Evolutionary conservation across 23 tunicate species (phyloP), one percentile per base, ranked within the genome.

Genomic region (Oikopleura dioica): DNA sequence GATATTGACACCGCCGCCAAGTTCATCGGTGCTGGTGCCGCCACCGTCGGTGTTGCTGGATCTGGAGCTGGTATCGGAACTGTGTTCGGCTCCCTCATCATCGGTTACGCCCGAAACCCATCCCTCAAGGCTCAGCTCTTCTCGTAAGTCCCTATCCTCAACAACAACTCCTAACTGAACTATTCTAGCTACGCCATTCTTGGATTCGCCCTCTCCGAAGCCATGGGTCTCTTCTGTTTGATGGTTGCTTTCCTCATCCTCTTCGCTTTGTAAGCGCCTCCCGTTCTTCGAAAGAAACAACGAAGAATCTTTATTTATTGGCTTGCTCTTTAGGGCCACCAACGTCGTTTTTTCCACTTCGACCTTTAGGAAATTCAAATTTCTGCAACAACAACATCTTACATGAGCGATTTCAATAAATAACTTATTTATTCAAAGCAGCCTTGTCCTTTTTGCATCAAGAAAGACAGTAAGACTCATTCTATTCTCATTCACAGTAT

Each of bases 61-160:
- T 94, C 99, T 1, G 99, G 99, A 28, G 99, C 99, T 35, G 99
- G 99, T 37, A 94, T 94, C 79, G 99, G 99, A 79, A 83, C 95
- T n/a, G 99, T 94, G 28, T 94, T 94, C 68, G 99, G 99, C 37
- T 86, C 95, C 77, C 79, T 94, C 59, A 86, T 94, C 78, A 94
- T 94, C 38, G 99, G 99, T 1, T 94, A 94, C 78, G 99, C 99
- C 37, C 87, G 99, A 77, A 94, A 94, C 78, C 99, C 99, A 78
- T 86, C 95, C 23, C 83, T 94, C 68, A 94, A 94, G 79, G 95
- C 87, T 78, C 95, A 86, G 82, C 85, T 94, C 69, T 94, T 94
- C 82, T 86, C 99, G 72, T 63, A 63, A 63, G 72, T 63, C 2
- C 26, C 2, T 16, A 63, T 12, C n/a, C n/a, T n/a, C n/a, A n/a